Conservation (phyloP, 2,888 invertebrate species). For the Baronia brevicornis region DNA sequence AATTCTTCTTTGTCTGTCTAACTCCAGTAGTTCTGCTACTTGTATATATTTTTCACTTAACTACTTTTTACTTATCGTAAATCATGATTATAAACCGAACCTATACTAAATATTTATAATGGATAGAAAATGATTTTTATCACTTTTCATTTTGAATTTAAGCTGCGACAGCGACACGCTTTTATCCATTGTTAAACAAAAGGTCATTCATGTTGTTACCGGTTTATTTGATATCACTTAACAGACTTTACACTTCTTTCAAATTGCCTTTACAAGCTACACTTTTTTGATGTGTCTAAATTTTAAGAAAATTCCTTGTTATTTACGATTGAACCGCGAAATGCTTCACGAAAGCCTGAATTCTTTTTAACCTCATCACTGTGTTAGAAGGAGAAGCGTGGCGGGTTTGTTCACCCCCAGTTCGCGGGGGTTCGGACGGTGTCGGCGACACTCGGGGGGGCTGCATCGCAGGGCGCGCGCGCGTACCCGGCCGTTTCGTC, state of each 20-base stretch:
- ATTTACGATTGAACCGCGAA: slow-evolving; percentile 59
- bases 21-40: too few relatives aligned
- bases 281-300: slow-evolving; percentile 33
- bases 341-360: slow-evolving; percentile 64
- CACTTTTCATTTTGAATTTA: not conserved
- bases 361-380: slow-evolving; percentile 70
- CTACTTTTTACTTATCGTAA: too few relatives aligned
- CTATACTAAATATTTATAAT: too few relatives aligned
- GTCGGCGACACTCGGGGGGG: slow-evolving; percentile 61
- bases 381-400: slow-evolving; percentile 68
- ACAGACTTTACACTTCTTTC: not conserved
- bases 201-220: slow-evolving; percentile 2
- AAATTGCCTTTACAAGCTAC: slow-evolving; percentile 13
- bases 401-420: slow-evolving; percentile 70
- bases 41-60: not conserved
- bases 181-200: slow-evolving; percentile 5
- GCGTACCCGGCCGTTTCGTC: slow-evolving; percentile 73
- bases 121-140: not conserved
- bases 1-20: too few relatives aligned
- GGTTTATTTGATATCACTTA: slow-evolving; percentile 4
- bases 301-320: slow-evolving; percentile 35
- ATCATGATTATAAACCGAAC: too few relatives aligned
- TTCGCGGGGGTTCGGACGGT: slow-evolving; percentile 53
- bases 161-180: slow-evolving; percentile 1
- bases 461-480: slow-evolving; percentile 68